phyloP scores from a whole-genome alignment of 2,113 vertebrate species.

The Ageneiosus marmoratus region DNA sequence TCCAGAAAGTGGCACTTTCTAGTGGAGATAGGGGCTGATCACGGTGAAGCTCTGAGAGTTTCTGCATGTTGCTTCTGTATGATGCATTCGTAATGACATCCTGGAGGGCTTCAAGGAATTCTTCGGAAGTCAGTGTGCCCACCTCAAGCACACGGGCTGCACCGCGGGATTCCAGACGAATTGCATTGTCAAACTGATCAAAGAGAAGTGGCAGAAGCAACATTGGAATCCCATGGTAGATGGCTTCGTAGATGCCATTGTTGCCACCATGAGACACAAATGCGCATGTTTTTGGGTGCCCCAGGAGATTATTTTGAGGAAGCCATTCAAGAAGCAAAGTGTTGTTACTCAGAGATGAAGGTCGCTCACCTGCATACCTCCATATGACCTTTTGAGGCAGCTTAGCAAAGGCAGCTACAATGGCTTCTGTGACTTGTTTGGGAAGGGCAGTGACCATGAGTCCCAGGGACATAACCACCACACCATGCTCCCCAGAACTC shows the following conservation, averaged over 20 bases:
- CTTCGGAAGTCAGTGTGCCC: slow-evolving; percentile 53
- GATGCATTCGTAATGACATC: slow-evolving; percentile 66
- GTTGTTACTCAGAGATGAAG: slow-evolving; percentile 69
- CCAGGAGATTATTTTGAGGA: slow-evolving; percentile 73
- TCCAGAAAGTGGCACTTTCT: slow-evolving; percentile 74
- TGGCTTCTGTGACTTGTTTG: slow-evolving; percentile 56
- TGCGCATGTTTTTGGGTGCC: slow-evolving; percentile 69
- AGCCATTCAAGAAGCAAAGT: slow-evolving; percentile 72
- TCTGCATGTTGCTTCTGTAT: slow-evolving; percentile 65
- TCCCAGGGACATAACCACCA: slow-evolving; percentile 75
- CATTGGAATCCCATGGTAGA: slow-evolving; percentile 71
- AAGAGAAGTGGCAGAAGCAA: slow-evolving; percentile 71
- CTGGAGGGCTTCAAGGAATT: slow-evolving; percentile 64
- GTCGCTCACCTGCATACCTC: slow-evolving; percentile 63
- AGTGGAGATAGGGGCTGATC: slow-evolving; percentile 65
- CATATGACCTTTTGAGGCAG: slow-evolving; percentile 76
- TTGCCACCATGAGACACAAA: slow-evolving; percentile 76
- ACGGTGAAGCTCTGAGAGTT: slow-evolving; percentile 66
- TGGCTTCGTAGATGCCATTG: slow-evolving; percentile 73
- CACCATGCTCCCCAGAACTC: slow-evolving; percentile 71
- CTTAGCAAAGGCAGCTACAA: slow-evolving; percentile 71
- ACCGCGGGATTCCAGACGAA: slow-evolving; percentile 62
- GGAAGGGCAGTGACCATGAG: slow-evolving; percentile 65
- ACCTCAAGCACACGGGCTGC: slow-evolving; percentile 65
- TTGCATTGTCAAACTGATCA: slow-evolving; percentile 75